A percentile compares a stretch with the other conserved stretches of the same genome.
Conservation (phyloP, 1,140 invertebrate species). For the Tetramorium simillimum region DNA sequence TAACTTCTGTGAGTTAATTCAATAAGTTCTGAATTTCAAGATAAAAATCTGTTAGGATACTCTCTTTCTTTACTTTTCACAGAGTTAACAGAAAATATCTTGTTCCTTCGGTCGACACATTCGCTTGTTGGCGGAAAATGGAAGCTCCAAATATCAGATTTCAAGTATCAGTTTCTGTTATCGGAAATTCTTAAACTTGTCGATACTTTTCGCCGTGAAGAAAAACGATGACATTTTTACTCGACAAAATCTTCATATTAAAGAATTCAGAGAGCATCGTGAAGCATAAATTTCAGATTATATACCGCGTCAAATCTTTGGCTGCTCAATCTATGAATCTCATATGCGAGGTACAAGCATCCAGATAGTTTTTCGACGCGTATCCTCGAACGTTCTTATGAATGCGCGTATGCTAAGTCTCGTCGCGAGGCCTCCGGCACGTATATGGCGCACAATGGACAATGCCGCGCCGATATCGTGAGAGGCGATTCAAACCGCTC, state of each 20-base stretch:
- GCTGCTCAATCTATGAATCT: neutral
- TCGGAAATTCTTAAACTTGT: neutral
- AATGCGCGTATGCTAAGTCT: constrained; percentile 44
- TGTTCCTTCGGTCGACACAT: constrained; percentile 20
- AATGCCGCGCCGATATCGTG: constrained; percentile 63
- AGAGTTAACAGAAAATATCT: constrained; percentile 1
- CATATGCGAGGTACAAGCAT: neutral
- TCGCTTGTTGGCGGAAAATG: neutral
- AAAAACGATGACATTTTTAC: neutral
- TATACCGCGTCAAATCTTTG: neutral
- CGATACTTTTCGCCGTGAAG: neutral
- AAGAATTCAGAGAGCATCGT: neutral
- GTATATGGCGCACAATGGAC: constrained; percentile 64
- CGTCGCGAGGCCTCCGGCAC: neutral
- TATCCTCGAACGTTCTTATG: constrained; percentile 9
- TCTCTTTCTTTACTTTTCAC: neutral
- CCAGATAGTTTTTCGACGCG: constrained; percentile 7
- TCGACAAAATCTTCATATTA: neutral
- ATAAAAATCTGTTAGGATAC: constrained; percentile 11
- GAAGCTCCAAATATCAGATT: neutral
- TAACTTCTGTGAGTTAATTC: neutral
- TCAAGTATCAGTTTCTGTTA: constrained; percentile 23
- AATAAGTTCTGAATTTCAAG: neutral
- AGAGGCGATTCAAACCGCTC: constrained; percentile 34
- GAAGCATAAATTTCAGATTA: constrained; percentile 1